These are phyloP conservation scores for Trogon surrucura DNA, from an alignment of 2,113 vertebrate species.

Conservation along the genomic window DNA sequence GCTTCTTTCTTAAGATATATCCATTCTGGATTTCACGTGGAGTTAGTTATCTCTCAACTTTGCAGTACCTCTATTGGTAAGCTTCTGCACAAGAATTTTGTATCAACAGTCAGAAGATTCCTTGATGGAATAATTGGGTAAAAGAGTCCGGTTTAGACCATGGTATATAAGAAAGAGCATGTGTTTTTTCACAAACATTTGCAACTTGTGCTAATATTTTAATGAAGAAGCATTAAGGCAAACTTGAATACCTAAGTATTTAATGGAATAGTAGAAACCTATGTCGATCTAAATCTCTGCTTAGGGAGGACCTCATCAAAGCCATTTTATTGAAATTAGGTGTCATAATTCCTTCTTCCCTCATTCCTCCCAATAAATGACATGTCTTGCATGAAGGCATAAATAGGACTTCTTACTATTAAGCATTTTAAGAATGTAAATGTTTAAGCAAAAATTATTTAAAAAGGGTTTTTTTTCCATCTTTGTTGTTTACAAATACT, in stretches of 20 bases:
- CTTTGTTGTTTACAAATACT: not conserved
- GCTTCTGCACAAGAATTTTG: not conserved
- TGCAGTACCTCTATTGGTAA: not conserved
- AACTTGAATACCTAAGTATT: not conserved
- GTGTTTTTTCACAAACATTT: accelerated
- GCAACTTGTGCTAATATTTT: not conserved
- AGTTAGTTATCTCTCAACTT: not conserved
- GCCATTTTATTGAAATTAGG: not conserved
- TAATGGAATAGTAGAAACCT: not conserved
- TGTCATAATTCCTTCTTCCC: not conserved
- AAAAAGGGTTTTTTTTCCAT: accelerated
- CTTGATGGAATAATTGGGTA: not conserved
- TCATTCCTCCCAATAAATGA: not conserved
- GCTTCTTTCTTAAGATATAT: not conserved
- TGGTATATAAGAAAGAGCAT: not conserved
- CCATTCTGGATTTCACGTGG: not conserved
- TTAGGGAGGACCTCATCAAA: not conserved
- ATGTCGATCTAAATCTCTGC: not conserved
- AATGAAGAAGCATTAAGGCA: not conserved
- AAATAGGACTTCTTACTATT: not conserved
- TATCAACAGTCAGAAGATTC: not conserved
- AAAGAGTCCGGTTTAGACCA: not conserved
- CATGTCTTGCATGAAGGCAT: not conserved
- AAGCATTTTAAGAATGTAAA: not conserved
- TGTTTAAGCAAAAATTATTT: not conserved